Conservation (phyloP, 2,113 vertebrate genomes). For the Octodon degus region DNA sequence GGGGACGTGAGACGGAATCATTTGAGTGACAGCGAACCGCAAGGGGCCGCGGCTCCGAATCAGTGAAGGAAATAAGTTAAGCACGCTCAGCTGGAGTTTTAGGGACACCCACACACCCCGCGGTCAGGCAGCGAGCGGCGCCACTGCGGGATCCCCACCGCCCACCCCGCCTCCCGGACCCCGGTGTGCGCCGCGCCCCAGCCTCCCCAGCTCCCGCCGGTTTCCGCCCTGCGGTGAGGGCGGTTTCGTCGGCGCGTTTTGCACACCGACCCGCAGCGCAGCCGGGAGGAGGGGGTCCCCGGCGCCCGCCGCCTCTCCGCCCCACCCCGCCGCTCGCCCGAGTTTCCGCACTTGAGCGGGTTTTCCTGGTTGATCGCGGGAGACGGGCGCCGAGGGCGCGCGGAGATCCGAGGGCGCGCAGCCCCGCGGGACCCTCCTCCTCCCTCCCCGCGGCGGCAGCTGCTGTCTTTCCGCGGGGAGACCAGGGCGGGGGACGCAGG, state of each 20-base stretch:
- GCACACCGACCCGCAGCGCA: not conserved
- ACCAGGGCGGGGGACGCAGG: constrained; percentile 53
- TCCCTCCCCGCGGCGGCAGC: constrained; percentile 67
- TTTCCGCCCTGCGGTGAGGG: constrained; percentile 5
- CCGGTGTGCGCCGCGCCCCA: not conserved
- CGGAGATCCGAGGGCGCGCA: not conserved
- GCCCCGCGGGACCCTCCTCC: constrained; percentile 35
- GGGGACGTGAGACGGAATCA: not conserved
- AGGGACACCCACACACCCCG: not conserved
- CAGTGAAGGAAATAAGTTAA: constrained; percentile 37
- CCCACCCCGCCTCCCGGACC: not conserved
- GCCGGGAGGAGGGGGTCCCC: not conserved
- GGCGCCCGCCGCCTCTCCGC: not conserved
- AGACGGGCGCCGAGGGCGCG: constrained; percentile 49
- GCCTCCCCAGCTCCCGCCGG: not conserved
- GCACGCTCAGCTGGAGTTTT: constrained; percentile 51
- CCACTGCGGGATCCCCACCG: not conserved
- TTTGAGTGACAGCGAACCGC: not conserved
- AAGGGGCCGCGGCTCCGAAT: not conserved
- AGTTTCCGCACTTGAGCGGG: constrained; percentile 60
- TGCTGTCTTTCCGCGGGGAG: constrained; percentile 73
- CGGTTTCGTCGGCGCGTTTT: not conserved
- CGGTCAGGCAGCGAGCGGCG: not conserved
- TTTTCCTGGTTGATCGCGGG: constrained; percentile 51
- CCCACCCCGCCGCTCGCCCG: not conserved